Base-by-base conservation (phyloP, 2,888 invertebrate genomes). In the Uloborus plumipes region DNA sequence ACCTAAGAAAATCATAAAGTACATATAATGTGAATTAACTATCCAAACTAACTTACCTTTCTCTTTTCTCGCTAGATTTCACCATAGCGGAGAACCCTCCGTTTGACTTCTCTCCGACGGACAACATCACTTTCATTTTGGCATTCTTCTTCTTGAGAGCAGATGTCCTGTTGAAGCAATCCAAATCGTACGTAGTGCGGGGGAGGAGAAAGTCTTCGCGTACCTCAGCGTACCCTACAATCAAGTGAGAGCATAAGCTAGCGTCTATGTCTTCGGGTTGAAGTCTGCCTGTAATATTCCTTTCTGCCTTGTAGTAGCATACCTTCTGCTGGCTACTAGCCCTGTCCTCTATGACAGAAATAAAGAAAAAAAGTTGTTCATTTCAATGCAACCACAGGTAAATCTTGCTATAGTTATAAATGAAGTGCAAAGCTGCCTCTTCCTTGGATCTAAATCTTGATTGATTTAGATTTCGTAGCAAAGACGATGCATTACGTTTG, bases 231-330 rank as follows among this genome's bases (percentile, higher is more conserved):
- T 94, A 94, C 62, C 93, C 95, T 77, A 95, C 90, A 88, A 94
- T 94, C 84, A 96, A 92, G 89, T 96, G 96, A 0, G 95, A 94
- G 88, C 96, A 96, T 75, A 96, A 90, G 86, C 91, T 89, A 31
- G 94, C 51, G 18, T 76, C 77, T 9, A 84, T 84, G 39, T 80
- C 77, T 70, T 84, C 84, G 9, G 84, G 84, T 50, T 84, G 84
- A 7, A 84, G 72, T 18, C 77, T 67, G 20, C 65, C 47, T 13
- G 64, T 77, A 18, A 58, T 26, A 50, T 84, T 81, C 50, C 59
- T 72, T 61, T 84, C 84, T 0, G 59, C 69, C 20, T 65, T 58
- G 55, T 84, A 84, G 49, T 84, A 81, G 18, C 84, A 84, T 3
- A 84, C 77, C 1, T 70, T 22, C 15, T 73, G 55, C 4, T 84